These are phyloP conservation scores for Nannoperca obscura DNA, from an alignment of 2,797 vertebrate species.

Conservation along the genomic window DNA sequence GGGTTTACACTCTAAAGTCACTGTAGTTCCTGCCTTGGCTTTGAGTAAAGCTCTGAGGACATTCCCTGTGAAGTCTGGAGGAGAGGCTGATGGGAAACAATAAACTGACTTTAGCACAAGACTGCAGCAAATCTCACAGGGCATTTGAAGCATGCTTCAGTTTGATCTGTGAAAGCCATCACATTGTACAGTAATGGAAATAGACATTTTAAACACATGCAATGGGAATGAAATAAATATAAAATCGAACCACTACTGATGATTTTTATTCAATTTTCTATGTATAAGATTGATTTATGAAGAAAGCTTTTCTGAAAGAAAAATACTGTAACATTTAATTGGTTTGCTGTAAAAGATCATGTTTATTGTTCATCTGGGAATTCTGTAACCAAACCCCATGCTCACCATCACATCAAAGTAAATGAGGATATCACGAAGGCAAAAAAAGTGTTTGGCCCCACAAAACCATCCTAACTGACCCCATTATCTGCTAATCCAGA, in stretches of 20 bases:
- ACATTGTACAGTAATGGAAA: slow-evolving; percentile 41
- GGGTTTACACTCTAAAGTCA: slow-evolving; percentile 93
- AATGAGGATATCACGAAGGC: slow-evolving; percentile 32
- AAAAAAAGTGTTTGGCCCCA: slow-evolving; percentile 68
- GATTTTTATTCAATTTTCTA: slow-evolving; percentile 6
- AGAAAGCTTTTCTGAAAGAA: neutral
- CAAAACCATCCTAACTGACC: slow-evolving; percentile 67
- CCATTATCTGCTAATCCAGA: slow-evolving; percentile 78
- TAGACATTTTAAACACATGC: slow-evolving; percentile 41
- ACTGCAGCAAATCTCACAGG: slow-evolving; percentile 47
- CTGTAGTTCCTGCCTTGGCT: slow-evolving; percentile 91
- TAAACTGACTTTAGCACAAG: slow-evolving; percentile 62
- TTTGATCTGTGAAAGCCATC: slow-evolving; percentile 46
- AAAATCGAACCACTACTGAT: neutral
- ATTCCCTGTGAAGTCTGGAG: slow-evolving; percentile 94
- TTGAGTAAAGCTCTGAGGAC: slow-evolving; percentile 91
- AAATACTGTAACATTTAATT: slow-evolving; percentile 8
- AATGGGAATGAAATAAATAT: slow-evolving; percentile 19
- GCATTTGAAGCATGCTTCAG: slow-evolving; percentile 39
- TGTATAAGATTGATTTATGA: neutral
- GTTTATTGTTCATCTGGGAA: slow-evolving; percentile 21
- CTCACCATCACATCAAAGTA: slow-evolving; percentile 34
- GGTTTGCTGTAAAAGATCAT: slow-evolving; percentile 18
- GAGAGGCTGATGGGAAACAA: slow-evolving; percentile 87
- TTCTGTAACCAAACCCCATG: slow-evolving; percentile 17